Conservation (phyloP, 1,140 invertebrate genomes). For the Sipha flava region DNA sequence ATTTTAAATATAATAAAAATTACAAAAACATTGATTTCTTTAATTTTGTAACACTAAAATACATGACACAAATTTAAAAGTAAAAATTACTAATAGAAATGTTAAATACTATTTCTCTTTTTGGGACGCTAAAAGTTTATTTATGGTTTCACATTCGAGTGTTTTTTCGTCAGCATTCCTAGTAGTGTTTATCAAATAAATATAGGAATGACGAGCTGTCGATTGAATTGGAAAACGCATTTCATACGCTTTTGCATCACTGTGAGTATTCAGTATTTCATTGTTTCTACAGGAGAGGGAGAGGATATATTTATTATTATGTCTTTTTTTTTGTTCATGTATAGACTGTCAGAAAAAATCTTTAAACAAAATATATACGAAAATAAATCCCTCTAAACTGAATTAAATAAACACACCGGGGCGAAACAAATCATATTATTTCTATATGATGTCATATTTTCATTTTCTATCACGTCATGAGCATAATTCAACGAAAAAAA, state of each 20-base stretch:
- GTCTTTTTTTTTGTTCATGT: not conserved
- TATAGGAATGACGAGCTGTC: conserved; percentile 13
- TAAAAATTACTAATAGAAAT: not conserved
- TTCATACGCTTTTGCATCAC: not conserved
- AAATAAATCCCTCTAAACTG: conserved; percentile 26
- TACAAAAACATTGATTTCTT: not conserved
- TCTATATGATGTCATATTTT: not conserved
- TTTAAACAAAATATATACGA: conserved; percentile 15
- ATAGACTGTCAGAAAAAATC: conserved; percentile 6
- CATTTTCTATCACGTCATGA: not conserved
- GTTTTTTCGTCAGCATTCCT: not conserved
- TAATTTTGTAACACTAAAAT: not conserved
- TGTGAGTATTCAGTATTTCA: not conserved
- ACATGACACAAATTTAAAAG: not conserved
- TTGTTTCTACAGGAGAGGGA: conserved; percentile 3
- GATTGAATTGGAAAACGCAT: conserved; percentile 8
- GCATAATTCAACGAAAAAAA: not conserved
- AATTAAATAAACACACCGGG: conserved; percentile 14
- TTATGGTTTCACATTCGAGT: conserved; percentile 14
- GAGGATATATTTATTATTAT: conserved; percentile 3
- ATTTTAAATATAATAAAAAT: not conserved
- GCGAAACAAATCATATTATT: conserved; percentile 16
- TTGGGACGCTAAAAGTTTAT: conserved; percentile 11
- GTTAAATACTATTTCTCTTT: not conserved
- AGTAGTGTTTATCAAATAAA: conserved; percentile 12